Evolutionary conservation across 2,888 invertebrate genomes (phyloP).

Genomic region (Tetragonula carbonaria): DNA sequence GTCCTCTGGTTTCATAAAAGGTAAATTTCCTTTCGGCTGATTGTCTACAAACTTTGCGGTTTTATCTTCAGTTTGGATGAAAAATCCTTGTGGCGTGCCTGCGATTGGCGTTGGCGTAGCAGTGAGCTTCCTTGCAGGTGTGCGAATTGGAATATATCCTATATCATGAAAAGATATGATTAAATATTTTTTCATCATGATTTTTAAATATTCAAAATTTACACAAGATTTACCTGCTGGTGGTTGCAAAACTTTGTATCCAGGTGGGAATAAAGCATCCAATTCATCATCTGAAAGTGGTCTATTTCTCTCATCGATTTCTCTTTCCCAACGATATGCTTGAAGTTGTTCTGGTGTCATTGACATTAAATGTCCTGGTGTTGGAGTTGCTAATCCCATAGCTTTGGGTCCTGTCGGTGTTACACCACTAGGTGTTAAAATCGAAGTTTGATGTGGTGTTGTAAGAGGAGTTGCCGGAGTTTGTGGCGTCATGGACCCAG

Average conservation of each 20-base stretch:
- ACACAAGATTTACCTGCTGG: conserved; percentile 89
- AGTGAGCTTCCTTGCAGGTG: conserved; percentile 98
- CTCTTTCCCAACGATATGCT: conserved; percentile 98
- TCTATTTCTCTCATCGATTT: conserved; percentile 98
- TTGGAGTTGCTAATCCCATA: conserved; percentile 99
- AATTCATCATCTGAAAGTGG: conserved; percentile 98
- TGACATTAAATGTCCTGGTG: conserved; percentile 96
- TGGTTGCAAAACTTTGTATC: conserved; percentile 98
- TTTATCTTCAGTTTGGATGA: conserved; percentile 96
- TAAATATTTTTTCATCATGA: conserved; percentile 1
- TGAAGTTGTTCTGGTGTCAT: conserved; percentile 99
- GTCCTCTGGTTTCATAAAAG: conserved; percentile 98
- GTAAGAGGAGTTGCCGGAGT: conserved; percentile 92
- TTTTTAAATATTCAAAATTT: neutral
- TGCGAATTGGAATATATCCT: conserved; percentile 97
- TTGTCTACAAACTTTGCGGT: conserved; percentile 96
- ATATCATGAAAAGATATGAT: conserved; percentile 39
- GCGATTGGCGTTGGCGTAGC: conserved; percentile 99
- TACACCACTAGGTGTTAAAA: conserved; percentile 86
- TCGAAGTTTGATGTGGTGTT: conserved; percentile 90
- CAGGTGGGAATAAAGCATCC: conserved; percentile 98
- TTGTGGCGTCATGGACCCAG: conserved; percentile 88
- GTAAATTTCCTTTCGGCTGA: conserved; percentile 98
- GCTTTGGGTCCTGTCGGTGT: conserved; percentile 97
- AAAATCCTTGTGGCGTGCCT: conserved; percentile 96